Percentiles rank a stretch among this genome's conserved stretches.
Evolutionary conservation across 2,888 invertebrate species (phyloP).

Genomic region (Azorinus chamasolen): DNA sequence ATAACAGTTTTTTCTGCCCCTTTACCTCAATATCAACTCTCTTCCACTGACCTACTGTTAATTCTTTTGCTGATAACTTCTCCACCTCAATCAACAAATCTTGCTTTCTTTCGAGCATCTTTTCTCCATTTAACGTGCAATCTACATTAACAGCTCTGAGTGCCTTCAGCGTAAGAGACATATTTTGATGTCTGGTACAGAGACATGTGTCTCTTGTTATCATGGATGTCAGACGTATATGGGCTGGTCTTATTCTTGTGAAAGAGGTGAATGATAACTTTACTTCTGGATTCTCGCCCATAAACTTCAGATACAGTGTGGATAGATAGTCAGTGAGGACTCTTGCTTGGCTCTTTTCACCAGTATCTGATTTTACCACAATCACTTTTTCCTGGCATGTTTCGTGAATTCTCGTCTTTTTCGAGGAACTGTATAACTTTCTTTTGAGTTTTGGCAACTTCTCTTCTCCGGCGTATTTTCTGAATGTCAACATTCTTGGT

Average conservation of each 20-base stretch:
- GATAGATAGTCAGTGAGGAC: slow-evolving; percentile 30
- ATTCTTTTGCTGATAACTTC: slow-evolving; percentile 3
- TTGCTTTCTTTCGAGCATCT: slow-evolving; percentile 12
- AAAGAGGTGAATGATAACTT: too few species aligned
- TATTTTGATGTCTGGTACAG: slow-evolving; percentile 35
- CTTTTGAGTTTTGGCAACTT: too few species aligned
- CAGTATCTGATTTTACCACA: too few species aligned
- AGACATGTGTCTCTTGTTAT: slow-evolving; percentile 31
- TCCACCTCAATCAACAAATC: background rate
- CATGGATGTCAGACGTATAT: slow-evolving; percentile 23
- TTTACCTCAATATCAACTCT: slow-evolving; percentile 23
- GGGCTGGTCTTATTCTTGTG: too few species aligned
- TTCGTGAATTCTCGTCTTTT: too few species aligned
- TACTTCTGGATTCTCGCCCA: slow-evolving; percentile 33
- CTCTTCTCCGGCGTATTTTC: too few species aligned
- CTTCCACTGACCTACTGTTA: slow-evolving; percentile 33
- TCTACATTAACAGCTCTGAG: too few species aligned
- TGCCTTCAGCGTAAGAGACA: slow-evolving; percentile 16
- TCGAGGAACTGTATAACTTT: too few species aligned
- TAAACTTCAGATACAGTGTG: slow-evolving; percentile 23
- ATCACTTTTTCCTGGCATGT: too few species aligned
- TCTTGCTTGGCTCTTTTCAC: too few species aligned
- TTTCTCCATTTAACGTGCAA: too few species aligned
- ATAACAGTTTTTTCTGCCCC: slow-evolving; percentile 23
- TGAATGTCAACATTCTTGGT: too few species aligned